A percentile compares a stretch with the other conserved stretches of the same genome.
Conservation (phyloP, 2,113 vertebrate genomes). For the Ochotona curzoniae region DNA sequence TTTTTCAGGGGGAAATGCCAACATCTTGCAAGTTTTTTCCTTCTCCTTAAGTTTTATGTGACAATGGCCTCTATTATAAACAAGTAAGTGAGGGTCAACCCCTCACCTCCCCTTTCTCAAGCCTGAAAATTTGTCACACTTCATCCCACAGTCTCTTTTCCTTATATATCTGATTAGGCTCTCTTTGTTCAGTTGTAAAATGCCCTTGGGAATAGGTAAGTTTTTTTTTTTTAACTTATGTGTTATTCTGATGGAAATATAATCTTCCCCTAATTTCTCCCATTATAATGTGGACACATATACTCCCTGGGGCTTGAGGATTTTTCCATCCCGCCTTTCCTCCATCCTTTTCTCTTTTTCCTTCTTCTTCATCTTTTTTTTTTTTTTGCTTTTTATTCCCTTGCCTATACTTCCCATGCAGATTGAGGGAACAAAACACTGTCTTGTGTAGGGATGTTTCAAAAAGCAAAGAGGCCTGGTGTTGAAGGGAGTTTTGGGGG, state of each 20-base stretch:
- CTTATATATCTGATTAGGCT: background rate
- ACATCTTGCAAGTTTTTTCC: background rate
- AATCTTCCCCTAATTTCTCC: background rate
- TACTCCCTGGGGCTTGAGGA: background rate
- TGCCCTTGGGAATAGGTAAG: background rate
- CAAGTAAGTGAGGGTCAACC: background rate
- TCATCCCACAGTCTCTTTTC: background rate
- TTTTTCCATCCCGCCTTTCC: background rate
- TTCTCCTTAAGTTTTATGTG: background rate
- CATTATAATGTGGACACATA: background rate
- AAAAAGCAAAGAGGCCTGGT: background rate
- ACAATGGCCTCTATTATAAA: background rate
- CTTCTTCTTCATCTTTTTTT: background rate
- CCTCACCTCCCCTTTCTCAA: background rate
- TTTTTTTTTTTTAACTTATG: conserved; percentile 3
- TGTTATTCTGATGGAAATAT: background rate
- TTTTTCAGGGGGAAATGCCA: background rate
- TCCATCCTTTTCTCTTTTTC: background rate
- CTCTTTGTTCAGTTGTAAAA: background rate
- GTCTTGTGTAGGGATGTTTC: background rate
- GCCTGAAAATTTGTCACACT: background rate
- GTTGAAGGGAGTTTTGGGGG: background rate
- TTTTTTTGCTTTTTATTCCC: background rate
- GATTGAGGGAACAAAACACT: background rate
- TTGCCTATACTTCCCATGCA: background rate